Conservation (phyloP, 2,888 invertebrate genomes). For the Panopea generosa region DNA sequence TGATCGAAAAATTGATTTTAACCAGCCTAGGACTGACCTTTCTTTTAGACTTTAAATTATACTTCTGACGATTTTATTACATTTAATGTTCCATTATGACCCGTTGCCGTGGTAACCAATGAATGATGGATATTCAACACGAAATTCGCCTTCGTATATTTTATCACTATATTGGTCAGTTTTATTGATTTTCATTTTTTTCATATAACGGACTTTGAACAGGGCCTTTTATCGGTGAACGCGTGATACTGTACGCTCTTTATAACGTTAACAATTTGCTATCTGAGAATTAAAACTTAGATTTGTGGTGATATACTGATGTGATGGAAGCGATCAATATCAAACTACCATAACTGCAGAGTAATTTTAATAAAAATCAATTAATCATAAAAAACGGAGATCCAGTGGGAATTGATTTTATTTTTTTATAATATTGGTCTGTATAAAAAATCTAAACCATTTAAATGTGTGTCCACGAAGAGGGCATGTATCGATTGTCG, state of each 20-base stretch:
- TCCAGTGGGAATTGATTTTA: conserved; percentile 6
- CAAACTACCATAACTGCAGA: conserved; percentile 4
- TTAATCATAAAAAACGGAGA: conserved; percentile 4
- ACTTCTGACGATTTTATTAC: conserved; percentile 69
- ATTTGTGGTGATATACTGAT: background rate
- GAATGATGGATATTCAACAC: conserved; percentile 68
- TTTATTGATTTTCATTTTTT: conserved; percentile 64
- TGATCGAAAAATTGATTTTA: conserved; percentile 65
- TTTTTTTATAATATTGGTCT: background rate
- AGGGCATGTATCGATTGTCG: conserved; percentile 22
- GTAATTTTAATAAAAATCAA: conserved; percentile 18
- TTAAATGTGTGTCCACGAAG: conserved; percentile 7
- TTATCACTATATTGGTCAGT: conserved; percentile 66
- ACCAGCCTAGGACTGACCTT: conserved; percentile 59
- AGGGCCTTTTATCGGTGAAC: background rate
- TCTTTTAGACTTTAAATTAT: conserved; percentile 68
- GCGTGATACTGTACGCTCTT: background rate
- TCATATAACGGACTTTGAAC: conserved; percentile 23
- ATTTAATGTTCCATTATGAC: conserved; percentile 69
- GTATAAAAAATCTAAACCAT: conserved; percentile 13
- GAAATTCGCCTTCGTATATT: conserved; percentile 65
- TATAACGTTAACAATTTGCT: background rate
- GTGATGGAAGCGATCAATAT: background rate
- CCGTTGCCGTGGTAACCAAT: conserved; percentile 60
- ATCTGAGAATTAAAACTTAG: too few relatives aligned